These are phyloP conservation scores for Hymenochirus boettgeri DNA, from an alignment of 2,113 vertebrate genomes.

Conservation along the genomic window DNA sequence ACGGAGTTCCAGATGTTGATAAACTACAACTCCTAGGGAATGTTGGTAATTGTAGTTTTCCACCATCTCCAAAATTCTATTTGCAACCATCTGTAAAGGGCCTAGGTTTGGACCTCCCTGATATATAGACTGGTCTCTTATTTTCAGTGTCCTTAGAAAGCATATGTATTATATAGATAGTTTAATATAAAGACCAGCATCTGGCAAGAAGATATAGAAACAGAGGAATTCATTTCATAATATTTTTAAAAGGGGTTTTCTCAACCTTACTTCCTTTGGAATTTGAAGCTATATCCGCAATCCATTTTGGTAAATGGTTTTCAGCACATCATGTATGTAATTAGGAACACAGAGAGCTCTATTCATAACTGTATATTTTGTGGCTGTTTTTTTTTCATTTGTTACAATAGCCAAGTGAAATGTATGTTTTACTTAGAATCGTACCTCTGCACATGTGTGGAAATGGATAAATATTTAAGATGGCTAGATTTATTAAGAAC, in stretches of 20 bases:
- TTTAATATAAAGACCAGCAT: slow-evolving; percentile 27
- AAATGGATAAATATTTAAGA: not conserved
- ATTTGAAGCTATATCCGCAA: slow-evolving; percentile 55
- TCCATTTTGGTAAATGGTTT: slow-evolving; percentile 55
- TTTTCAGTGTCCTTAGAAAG: slow-evolving; percentile 15
- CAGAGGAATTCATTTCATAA: slow-evolving; percentile 9
- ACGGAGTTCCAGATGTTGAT: too few relatives aligned
- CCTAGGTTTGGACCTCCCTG: too few relatives aligned
- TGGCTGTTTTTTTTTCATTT: slow-evolving; percentile 35
- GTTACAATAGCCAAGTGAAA: slow-evolving; percentile 14
- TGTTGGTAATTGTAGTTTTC: too few relatives aligned
- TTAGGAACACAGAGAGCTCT: slow-evolving; percentile 58
- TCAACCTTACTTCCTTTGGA: slow-evolving; percentile 54
- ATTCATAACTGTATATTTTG: slow-evolving; percentile 55
- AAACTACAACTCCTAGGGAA: too few relatives aligned
- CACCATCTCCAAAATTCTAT: too few relatives aligned
- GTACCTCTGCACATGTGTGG: slow-evolving; percentile 5
- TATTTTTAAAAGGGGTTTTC: slow-evolving; percentile 49
- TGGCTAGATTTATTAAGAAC: not conserved
- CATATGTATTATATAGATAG: slow-evolving; percentile 27
- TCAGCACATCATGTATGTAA: slow-evolving; percentile 53
- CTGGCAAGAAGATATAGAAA: slow-evolving; percentile 27
- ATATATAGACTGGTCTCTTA: not conserved
- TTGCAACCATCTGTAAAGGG: too few relatives aligned
- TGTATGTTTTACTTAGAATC: slow-evolving; percentile 26